Base-by-base conservation (phyloP, 2,113 vertebrate species). In the Zosterops borbonicus region DNA sequence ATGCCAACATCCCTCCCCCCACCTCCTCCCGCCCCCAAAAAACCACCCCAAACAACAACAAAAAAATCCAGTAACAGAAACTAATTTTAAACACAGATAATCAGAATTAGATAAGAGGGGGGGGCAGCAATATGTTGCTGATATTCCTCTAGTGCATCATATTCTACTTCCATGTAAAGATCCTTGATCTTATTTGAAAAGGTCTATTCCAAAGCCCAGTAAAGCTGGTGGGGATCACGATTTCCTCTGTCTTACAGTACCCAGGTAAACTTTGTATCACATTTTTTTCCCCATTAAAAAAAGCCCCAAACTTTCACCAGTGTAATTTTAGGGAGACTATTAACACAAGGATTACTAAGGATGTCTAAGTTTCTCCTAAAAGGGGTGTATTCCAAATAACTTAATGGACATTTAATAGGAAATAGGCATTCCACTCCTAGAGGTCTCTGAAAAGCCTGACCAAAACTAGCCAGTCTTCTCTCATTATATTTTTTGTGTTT, bases 291-390 rank as follows among this genome's bases (percentile, higher is more conserved):
- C 5, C 18, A 4, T 28, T 18, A 1, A 37, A 69, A 79, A 20
- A 23, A 20, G 11, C 7, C 0, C 6, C 14, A 50, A 47, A 46
- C 33, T 56, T 28, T 85, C 3, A 41, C 28, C 3, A 2, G 27
- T 27, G 15, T 76, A 83, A 47, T 37, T 87, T 83, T 39, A 70
- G 14, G 21, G 3, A 21, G 9, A 37, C 2, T 18, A 64, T 52
- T 64, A 49, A 42, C 9, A 63, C 53, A 17, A 69, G n/a, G 33
- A 37, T 52, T 41, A 60, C 7, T 27, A 60, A 56, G 14, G 27
- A 46, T 53, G 33, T 41, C 6, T 49, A 41, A 75, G 12, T 13
- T 24, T 19, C 20, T 75, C 50, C 4, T 25, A 17, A 65, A 41
- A 71, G 27, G 50, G 18, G 5, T 29, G 5, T 11, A 76, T 62